phyloP scores from a whole-genome alignment of 2,797 vertebrate species.

The Psittacula echo region DNA sequence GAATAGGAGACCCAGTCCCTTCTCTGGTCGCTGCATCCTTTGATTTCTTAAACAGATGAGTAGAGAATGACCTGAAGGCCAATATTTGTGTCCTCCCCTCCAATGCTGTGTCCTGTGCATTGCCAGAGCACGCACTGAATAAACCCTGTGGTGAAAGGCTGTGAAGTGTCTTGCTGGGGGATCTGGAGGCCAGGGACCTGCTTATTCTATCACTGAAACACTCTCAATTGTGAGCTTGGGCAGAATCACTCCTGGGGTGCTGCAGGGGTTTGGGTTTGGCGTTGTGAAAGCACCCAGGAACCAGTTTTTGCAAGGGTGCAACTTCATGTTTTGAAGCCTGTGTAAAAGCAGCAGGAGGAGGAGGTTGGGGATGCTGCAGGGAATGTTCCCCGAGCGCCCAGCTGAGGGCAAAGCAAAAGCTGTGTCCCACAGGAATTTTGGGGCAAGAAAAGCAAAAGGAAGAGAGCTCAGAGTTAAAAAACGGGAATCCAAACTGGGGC shows the following conservation, averaged over 20 bases:
- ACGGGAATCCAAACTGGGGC: not conserved
- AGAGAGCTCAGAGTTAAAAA: not conserved
- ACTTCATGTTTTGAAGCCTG: not conserved
- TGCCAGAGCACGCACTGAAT: constrained; percentile 48
- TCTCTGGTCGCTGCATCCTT: not conserved
- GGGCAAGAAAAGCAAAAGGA: not conserved
- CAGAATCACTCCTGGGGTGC: not conserved
- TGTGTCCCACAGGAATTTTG: not conserved
- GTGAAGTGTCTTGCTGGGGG: not conserved
- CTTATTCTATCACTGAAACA: not conserved
- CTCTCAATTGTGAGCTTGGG: not conserved
- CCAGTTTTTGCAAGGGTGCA: not conserved
- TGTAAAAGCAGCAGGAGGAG: not conserved
- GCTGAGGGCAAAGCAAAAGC: not conserved
- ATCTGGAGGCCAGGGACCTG: not conserved
- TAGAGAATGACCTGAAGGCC: not conserved
- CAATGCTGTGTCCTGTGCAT: constrained; percentile 12
- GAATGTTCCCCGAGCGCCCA: not conserved
- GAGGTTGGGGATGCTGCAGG: not conserved
- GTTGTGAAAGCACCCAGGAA: not conserved
- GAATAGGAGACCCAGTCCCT: not conserved
- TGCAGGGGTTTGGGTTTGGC: not conserved
- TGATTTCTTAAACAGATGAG: not conserved
- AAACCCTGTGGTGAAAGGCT: constrained; percentile 49
- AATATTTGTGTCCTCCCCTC: not conserved